phyloP scores from a whole-genome alignment of 2,113 vertebrate species.

The Sorex araneus region DNA sequence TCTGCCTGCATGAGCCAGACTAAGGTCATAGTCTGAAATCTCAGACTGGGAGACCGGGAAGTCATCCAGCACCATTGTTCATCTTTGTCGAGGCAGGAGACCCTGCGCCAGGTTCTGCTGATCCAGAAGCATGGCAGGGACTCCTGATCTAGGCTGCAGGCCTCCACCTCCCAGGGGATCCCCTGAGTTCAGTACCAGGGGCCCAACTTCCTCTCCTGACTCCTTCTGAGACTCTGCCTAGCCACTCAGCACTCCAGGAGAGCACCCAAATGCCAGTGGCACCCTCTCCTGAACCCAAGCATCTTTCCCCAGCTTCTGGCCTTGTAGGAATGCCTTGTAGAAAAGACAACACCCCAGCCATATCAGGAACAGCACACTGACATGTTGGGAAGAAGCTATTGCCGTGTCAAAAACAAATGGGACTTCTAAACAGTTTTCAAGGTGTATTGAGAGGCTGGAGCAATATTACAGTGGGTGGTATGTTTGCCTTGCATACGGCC shows the following conservation, averaged over 20 bases:
- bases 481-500: too few relatives aligned
- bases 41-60: background rate
- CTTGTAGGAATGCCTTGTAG: background rate
- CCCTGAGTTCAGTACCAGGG: background rate
- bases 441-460: too few relatives aligned
- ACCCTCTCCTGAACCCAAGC: background rate
- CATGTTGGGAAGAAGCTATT: background rate
- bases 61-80: background rate
- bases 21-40: background rate
- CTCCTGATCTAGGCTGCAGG: background rate
- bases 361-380: background rate
- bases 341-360: too few relatives aligned
- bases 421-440: too few relatives aligned
- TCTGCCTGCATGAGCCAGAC: too few relatives aligned
- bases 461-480: too few relatives aligned
- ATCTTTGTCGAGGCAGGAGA: background rate
- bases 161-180: background rate
- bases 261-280: background rate
- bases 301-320: background rate
- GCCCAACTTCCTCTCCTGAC: background rate
- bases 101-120: background rate
- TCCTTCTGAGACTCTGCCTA: background rate
- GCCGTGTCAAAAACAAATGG: background rate
- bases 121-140: background rate
- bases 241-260: too few relatives aligned